phyloP scores from a whole-genome alignment of 2,797 vertebrate species.

The Tamandua tetradactyla region DNA sequence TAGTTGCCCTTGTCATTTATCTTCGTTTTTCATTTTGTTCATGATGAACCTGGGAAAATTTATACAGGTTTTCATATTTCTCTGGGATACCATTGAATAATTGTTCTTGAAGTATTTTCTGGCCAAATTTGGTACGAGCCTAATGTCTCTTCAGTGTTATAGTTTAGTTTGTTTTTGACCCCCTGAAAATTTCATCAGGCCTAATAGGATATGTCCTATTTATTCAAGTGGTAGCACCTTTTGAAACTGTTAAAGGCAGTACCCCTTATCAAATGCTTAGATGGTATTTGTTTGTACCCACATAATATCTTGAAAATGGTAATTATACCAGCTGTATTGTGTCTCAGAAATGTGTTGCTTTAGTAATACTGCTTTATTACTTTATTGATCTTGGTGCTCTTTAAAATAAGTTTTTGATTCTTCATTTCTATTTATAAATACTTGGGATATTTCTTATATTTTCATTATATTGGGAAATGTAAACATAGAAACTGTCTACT shows the following conservation, averaged over 20 bases:
- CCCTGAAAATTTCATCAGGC: not conserved
- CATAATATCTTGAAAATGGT: slow-evolving; percentile 36
- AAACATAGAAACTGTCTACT: slow-evolving; percentile 25
- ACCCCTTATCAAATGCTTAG: not conserved
- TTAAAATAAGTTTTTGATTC: slow-evolving; percentile 54
- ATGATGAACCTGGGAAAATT: not conserved
- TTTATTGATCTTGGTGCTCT: not conserved
- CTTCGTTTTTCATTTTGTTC: not conserved
- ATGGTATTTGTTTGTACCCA: not conserved
- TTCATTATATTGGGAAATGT: slow-evolving; percentile 55
- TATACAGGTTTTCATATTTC: not conserved
- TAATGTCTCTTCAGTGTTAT: not conserved
- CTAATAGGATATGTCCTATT: not conserved
- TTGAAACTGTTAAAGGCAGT: not conserved
- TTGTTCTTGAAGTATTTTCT: not conserved
- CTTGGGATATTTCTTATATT: slow-evolving; percentile 8
- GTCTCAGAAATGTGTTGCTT: not conserved
- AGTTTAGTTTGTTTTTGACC: not conserved
- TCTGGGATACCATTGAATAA: not conserved
- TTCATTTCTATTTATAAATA: slow-evolving; percentile 49
- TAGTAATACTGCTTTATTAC: not conserved
- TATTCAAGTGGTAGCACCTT: not conserved
- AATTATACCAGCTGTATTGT: slow-evolving; percentile 31
- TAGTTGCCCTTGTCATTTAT: not conserved
- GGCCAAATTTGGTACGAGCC: not conserved